Base-by-base conservation (phyloP, 2,797 vertebrate species). In the Salarias fasciatus region DNA sequence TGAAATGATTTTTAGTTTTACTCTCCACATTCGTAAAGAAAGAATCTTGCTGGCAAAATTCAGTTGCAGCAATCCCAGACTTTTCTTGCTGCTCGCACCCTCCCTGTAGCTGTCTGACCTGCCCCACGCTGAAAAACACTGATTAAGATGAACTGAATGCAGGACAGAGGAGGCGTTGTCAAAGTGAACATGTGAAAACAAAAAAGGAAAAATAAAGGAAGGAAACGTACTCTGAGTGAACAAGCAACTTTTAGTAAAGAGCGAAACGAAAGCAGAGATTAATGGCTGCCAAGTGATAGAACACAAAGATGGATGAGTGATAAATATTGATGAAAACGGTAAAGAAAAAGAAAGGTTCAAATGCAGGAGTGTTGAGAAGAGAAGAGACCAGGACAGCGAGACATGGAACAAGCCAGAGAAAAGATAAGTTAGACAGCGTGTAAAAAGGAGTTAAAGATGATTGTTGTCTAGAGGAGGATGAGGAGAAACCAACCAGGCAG, bases 401-500 rank as follows among this genome's bases (percentile, higher is more conserved):
- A n/a, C 11, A 24, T 15, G 47, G 36, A 1, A 4, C 7, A 31
- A 28, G 28, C 35, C 48, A 8, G 36, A 30, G 2, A 35, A 6
- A 7, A 44, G 46, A 28, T 38, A 24, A 18, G 11, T 12, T 9
- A 24, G 33, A 36, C 38, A 29, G n/a, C 44, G 33, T 30, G 42
- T 28, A 10, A 44, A 14, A 35, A 48, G 24, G 29, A 53, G n/a
- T 18, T 18, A 40, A 35, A 18, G 18, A 24, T 24, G 18, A 24
- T 24, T 24, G 18, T 2, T 6, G 6, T 49, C 33, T 37, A 63
- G 47, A 60, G 58, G 47, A 74, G 58, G 47, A 74, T 69, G 75
- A 82, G 75, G 84, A 79, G 49, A 24, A 24, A 24, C 18, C 18
- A 72, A 74, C 36, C 75, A 77, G 62, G 56, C 57, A 56, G 63